Percentiles rank a stretch among this genome's conserved stretches.
These are phyloP conservation scores for Thunnus maccoyii DNA, from an alignment of 2,113 vertebrate genomes.

Conservation along the genomic window DNA sequence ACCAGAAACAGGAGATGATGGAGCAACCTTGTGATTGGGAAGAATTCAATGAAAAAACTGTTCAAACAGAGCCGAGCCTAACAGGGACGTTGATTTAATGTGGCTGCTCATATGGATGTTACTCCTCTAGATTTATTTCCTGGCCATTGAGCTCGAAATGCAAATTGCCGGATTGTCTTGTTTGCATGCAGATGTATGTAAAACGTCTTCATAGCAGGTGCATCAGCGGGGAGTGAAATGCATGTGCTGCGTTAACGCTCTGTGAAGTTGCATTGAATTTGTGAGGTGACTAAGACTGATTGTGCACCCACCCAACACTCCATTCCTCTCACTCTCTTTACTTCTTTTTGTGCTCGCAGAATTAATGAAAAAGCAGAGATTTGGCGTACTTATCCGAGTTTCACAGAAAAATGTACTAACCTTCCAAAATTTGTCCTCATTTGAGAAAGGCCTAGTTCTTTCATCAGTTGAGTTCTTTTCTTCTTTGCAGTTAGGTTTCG, in stretches of 20 bases:
- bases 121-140: conserved; percentile 51
- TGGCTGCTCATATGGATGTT: conserved; percentile 39
- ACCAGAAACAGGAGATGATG: conserved; percentile 32
- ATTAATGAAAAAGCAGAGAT: conserved; percentile 20
- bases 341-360: neutral
- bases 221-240: conserved; percentile 11
- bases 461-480: conserved; percentile 36
- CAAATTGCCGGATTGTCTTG: conserved; percentile 52
- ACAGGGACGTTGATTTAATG: conserved; percentile 42
- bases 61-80: conserved; percentile 21
- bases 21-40: conserved; percentile 17
- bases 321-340: neutral
- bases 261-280: neutral
- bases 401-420: conserved; percentile 9
- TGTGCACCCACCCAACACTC: neutral
- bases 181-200: conserved; percentile 62
- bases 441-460: conserved; percentile 27
- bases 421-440: conserved; percentile 18
- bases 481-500: neutral
- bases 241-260: neutral
- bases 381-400: conserved; percentile 16
- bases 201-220: conserved; percentile 58
- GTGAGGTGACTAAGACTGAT: conserved; percentile 5
- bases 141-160: conserved; percentile 50
- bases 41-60: conserved; percentile 11